Percentiles rank a stretch among this genome's conserved stretches.
Evolutionary conservation across 1,140 invertebrate genomes (phyloP).

Genomic region (Chlorops oryzae): DNA sequence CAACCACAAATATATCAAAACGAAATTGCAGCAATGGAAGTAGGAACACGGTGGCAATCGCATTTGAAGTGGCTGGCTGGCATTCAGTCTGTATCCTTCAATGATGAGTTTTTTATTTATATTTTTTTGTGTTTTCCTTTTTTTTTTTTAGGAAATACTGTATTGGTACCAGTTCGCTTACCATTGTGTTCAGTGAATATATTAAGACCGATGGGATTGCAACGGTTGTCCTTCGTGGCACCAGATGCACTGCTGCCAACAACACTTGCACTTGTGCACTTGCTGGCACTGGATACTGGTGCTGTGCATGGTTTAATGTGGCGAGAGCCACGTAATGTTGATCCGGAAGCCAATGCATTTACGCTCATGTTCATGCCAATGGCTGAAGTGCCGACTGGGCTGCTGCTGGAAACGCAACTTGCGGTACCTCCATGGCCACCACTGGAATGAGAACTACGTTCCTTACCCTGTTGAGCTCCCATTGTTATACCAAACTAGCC

Average conservation of each 20-base stretch:
- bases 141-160: no score
- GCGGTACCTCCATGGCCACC: constrained; percentile 28
- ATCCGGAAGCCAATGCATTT: constrained; percentile 33
- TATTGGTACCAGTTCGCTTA: constrained; percentile 49
- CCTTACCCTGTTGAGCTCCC: constrained; percentile 86
- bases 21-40: no score
- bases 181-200: constrained; percentile 88
- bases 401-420: constrained; percentile 38
- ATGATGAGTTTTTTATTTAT: no score
- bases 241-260: constrained; percentile 49
- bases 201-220: constrained; percentile 66
- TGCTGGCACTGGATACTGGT: constrained; percentile 49
- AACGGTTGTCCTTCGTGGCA: constrained; percentile 63
- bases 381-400: constrained; percentile 34
- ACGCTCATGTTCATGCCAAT: constrained; percentile 32
- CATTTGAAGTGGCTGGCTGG: neutral
- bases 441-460: constrained; percentile 48
- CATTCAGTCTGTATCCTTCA: neutral
- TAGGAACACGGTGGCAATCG: no score
- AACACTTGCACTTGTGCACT: constrained; percentile 43
- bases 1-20: no score
- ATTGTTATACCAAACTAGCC: constrained; percentile 50
- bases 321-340: constrained; percentile 42
- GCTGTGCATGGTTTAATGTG: constrained; percentile 47
- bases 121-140: no score